phyloP scores from a whole-genome alignment of 1,140 invertebrate genomes.

The Triops longicaudatus region DNA sequence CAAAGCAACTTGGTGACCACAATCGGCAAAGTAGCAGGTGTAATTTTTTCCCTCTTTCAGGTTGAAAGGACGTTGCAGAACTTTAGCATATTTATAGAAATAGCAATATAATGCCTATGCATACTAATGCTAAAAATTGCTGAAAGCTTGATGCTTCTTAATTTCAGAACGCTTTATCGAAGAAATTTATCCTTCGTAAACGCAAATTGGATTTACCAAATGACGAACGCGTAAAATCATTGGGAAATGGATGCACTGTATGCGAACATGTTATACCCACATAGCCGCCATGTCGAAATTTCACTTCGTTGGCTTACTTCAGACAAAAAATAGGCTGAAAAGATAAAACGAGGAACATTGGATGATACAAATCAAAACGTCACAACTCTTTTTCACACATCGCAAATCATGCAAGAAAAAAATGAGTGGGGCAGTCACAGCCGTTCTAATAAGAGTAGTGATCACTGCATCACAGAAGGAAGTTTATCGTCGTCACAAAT shows the following conservation, averaged over 20 bases:
- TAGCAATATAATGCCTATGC: no score
- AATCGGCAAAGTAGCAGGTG: no score
- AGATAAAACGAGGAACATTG: constrained; percentile 8
- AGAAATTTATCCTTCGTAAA: neutral
- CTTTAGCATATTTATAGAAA: no score
- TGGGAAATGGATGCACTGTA: neutral
- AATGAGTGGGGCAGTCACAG: neutral
- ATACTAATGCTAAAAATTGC: no score
- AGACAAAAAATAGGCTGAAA: neutral
- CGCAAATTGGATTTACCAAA: neutral
- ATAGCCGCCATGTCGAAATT: neutral
- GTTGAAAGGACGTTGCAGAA: no score
- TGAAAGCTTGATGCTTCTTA: no score
- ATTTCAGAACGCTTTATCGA: no score
- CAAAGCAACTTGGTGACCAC: no score
- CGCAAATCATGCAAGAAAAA: neutral
- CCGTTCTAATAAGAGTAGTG: neutral
- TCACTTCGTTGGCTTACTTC: neutral
- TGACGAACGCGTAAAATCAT: neutral
- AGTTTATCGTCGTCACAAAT: neutral
- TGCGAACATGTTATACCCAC: neutral
- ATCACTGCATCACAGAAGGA: constrained; percentile 2
- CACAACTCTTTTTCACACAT: neutral
- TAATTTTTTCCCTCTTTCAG: no score
- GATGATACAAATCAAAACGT: constrained; percentile 4